These are phyloP conservation scores for Mizuhopecten yessoensis DNA, from an alignment of 1,140 invertebrate genomes.

Conservation along the genomic window DNA sequence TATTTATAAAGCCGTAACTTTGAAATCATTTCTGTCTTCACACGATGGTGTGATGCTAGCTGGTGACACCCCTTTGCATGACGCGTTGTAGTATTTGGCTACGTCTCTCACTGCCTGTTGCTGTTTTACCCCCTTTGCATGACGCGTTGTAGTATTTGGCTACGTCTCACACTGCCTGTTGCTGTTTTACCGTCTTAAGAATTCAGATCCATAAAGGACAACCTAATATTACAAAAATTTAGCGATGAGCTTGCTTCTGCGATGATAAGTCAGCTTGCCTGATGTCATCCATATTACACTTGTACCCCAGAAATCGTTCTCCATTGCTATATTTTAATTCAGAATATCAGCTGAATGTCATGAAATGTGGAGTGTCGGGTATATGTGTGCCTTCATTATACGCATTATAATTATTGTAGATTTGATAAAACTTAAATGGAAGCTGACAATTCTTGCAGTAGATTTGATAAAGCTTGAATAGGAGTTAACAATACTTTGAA, in stretches of 20 bases:
- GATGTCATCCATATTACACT: too few species aligned
- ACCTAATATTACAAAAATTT: too few species aligned
- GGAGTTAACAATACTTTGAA: background rate
- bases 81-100: background rate
- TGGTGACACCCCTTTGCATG: slow-evolving; percentile 10
- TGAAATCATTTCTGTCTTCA: background rate
- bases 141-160: background rate
- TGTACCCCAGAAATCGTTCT: background rate
- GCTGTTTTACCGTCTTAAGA: background rate
- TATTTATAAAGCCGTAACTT: background rate
- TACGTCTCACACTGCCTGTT: background rate
- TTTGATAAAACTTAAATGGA: background rate
- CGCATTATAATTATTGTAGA: background rate
- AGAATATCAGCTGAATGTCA: too few species aligned
- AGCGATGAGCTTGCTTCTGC: too few species aligned
- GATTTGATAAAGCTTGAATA: background rate
- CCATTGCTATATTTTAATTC: background rate
- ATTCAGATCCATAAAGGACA: too few species aligned
- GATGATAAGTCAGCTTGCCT: too few species aligned
- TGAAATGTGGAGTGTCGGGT: too few species aligned
- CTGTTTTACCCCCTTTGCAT: slow-evolving; percentile 22
- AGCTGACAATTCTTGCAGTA: background rate
- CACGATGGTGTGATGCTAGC: background rate
- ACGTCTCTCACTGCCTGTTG: too few species aligned
- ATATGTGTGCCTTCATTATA: too few species aligned